Evolutionary conservation across 2,113 vertebrate species (phyloP), one percentile per base, ranked within the genome.

Genomic region (Forbesichthys agassizii): DNA sequence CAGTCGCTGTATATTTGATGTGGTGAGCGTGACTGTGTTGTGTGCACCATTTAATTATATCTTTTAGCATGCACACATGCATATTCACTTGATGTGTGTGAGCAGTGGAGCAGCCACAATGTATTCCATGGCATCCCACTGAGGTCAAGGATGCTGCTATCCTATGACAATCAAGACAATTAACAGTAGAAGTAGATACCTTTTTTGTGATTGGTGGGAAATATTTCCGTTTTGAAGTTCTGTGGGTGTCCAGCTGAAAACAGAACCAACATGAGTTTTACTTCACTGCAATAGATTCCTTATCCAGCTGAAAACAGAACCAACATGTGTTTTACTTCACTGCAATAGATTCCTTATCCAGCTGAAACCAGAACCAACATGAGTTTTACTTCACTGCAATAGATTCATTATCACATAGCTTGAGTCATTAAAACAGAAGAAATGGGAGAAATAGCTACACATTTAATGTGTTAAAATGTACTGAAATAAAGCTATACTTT

Each of bases 211-310:
- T 93, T 94, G 81, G 92, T 86, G 76, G 93, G 91, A 83, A 94
- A 94, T 83, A 94, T 94, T 92, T 94, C 93, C 68, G 93, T 92
- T 91, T 94, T 94, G 91, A 94, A 93, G 93, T 92, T 93, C 92
- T 94, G 93, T 80, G 92, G 93, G 73, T 93, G 93, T 92, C 93
- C 93, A 84, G 92, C 93, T 94, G 90, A 74, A 89, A 89, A 92
- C 72, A 68, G 68, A 75, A 78, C 52, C 77, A 91, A 74, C 84
- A 78, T 64, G 62, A 78, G 64, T 77, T 80, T 68, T 46, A 64
- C 79, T 78, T 65, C 13, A 74, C 64, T 80, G 82, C 27, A 27
- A 3, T 27, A 27, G 2, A 27, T 2, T 27, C 27, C 27, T 27
- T 27, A 27, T 92, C 93, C 93, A 84, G 92, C 93, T 94, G 90